Evolutionary conservation across 2,888 invertebrate species (phyloP), one percentile per base, ranked within the genome.

Genomic region (Acleris sparsana): DNA sequence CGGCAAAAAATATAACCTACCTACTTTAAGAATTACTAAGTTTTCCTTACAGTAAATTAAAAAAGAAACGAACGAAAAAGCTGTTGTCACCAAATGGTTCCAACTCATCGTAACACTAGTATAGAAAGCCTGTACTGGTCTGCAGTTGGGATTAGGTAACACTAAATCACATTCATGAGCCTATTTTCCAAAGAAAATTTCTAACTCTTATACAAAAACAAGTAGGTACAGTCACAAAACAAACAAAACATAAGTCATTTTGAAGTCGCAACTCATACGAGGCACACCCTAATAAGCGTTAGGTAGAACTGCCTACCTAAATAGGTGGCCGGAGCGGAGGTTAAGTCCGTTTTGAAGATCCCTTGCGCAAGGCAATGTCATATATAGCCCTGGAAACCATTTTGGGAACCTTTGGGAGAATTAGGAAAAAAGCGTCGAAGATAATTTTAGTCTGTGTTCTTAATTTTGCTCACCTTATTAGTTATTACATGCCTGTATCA

Each of bases 331-430:
- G 57, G 57, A 52, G 53, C 66, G 43, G 57, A 57, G 62, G 62
- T 63, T 67, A 20, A 55, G 62, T 57, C 58, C 62, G 53, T 58
- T 66, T 53, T 53, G 58, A 67, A 59, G 63, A 51, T 62, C 63
- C 55, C 63, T 84, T 78, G 70, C 81, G 80, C 77, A 81, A 57
- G 81, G 86, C 87, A 88, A 87, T 91, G 89, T 89, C 88, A 90
- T 90, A 89, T 90, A 88, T 88, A 86, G 86, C 83, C 82, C 72
- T 72, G 80, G 78, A 57, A n/a, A 81, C 85, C 82, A 82, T 88
- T 84, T 84, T 82, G 87, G 84, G 84, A 86, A 85, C 81, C 73
- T 71, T 71, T 73, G 80, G 79, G 75, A 77, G 77, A 80, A 80
- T 77, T 74, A 74, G 72, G 79, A 7, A 9, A 9, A 9, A 79